Evolutionary conservation across 2,888 invertebrate species (phyloP).

Genomic region (Craniophora ligustri): DNA sequence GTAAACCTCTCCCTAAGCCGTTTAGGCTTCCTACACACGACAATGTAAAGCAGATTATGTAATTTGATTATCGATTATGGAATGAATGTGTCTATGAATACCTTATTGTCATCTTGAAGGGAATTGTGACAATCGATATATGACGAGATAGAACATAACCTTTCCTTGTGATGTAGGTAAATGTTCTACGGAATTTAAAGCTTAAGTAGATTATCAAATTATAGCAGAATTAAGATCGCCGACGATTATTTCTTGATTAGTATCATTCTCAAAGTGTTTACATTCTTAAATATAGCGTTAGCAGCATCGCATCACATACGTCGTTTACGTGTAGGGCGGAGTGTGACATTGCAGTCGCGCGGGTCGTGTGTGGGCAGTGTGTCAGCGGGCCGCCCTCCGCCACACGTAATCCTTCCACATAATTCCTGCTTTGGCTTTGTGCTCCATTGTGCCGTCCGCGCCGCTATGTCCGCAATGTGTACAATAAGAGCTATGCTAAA

Average conservation of each 20-base stretch:
- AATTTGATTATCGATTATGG: constrained; percentile 28
- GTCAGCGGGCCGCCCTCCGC: constrained; percentile 17
- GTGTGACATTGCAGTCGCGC: not conserved
- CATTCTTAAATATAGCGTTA: too few relatives aligned
- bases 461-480: constrained; percentile 3
- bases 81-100: constrained; percentile 11
- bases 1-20: constrained; percentile 33
- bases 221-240: too few relatives aligned
- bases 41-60: constrained; percentile 20
- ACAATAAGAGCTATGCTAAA: constrained; percentile 6
- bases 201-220: too few relatives aligned
- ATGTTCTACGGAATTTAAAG: too few relatives aligned
- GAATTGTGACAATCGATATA: not conserved
- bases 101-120: not conserved
- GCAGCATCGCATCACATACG: not conserved
- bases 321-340: not conserved
- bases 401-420: constrained; percentile 45
- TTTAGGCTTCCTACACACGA: constrained; percentile 9
- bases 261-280: too few relatives aligned
- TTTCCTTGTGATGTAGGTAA: too few relatives aligned
- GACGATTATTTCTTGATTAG: too few relatives aligned
- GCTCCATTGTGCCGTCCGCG: constrained; percentile 25
- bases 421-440: constrained; percentile 53
- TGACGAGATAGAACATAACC: not conserved
- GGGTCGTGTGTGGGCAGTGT: constrained; percentile 11